A percentile compares a stretch with the other conserved stretches of the same genome.
These are phyloP conservation scores for Zaprionus africanus DNA, from an alignment of 1,140 invertebrate species.

Conservation along the genomic window DNA sequence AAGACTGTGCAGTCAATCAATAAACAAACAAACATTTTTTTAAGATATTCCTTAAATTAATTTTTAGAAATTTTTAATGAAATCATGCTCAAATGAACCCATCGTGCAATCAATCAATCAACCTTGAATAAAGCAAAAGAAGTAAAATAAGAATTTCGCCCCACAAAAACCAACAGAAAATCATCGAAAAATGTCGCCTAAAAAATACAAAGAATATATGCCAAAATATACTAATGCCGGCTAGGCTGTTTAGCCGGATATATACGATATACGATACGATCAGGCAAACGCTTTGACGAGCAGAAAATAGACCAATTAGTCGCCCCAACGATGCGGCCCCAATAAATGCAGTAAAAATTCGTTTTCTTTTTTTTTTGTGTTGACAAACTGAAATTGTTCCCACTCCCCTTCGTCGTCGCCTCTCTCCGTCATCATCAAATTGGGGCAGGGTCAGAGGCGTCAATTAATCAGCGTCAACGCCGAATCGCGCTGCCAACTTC, in stretches of 20 bases:
- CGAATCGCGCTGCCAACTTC: slow-evolving; percentile 23
- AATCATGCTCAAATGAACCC: too few species aligned
- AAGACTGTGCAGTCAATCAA: too few species aligned
- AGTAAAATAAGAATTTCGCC: too few species aligned
- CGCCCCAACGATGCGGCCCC: not conserved
- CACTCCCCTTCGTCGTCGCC: not conserved
- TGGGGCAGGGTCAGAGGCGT: slow-evolving; percentile 41
- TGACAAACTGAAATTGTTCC: not conserved
- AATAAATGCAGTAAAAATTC: not conserved
- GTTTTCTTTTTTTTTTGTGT: not conserved
- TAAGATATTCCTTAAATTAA: too few species aligned
- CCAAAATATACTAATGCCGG: not conserved
- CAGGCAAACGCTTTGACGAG: not conserved
- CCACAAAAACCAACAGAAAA: too few species aligned
- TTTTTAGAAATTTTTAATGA: too few species aligned
- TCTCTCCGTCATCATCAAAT: not conserved
- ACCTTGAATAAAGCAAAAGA: too few species aligned
- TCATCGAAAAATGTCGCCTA: too few species aligned
- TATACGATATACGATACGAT: not conserved
- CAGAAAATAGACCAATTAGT: slow-evolving; percentile 5
- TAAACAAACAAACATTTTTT: too few species aligned
- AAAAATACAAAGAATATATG: not conserved
- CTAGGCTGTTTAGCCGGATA: not conserved
- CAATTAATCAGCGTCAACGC: slow-evolving; percentile 43
- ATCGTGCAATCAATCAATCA: too few species aligned